phyloP scores from a whole-genome alignment of 1,140 invertebrate genomes.

The Diorhabda sublineata region DNA sequence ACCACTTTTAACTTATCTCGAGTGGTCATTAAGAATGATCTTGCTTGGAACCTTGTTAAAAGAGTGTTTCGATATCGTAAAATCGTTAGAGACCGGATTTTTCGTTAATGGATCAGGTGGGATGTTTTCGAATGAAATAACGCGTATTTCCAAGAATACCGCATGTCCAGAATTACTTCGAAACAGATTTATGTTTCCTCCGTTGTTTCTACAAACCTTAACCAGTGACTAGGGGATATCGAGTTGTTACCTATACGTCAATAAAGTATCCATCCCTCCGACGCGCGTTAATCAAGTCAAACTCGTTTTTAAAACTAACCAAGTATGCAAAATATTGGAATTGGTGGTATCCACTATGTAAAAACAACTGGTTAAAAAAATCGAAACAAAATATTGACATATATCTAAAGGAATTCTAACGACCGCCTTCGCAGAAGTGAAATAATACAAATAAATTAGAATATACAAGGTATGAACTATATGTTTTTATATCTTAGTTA shows the following conservation, averaged over 20 bases:
- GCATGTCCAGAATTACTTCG: slow-evolving; percentile 10
- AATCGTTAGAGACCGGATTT: slow-evolving; percentile 34
- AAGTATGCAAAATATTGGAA: too few species aligned
- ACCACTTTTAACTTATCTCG: slow-evolving; percentile 44
- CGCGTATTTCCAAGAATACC: slow-evolving; percentile 29
- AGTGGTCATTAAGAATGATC: slow-evolving; percentile 40
- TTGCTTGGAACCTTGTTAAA: slow-evolving; percentile 33
- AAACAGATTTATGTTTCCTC: slow-evolving; percentile 15
- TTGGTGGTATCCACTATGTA: too few species aligned
- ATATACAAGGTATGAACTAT: too few species aligned
- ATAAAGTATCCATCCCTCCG: slow-evolving; percentile 3
- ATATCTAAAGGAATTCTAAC: too few species aligned
- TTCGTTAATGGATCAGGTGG: slow-evolving; percentile 33
- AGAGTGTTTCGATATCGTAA: slow-evolving; percentile 34
- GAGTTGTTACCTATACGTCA: neutral
- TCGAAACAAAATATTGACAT: too few species aligned
- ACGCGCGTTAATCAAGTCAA: too few species aligned
- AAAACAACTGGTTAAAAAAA: too few species aligned
- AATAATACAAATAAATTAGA: too few species aligned
- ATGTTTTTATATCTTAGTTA: too few species aligned
- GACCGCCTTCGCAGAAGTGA: too few species aligned
- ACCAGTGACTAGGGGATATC: slow-evolving; percentile 5
- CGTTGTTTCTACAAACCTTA: slow-evolving; percentile 10
- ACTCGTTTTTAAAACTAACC: too few species aligned
- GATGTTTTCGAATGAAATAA: slow-evolving; percentile 30